These are phyloP conservation scores for Acrossocheilus wenchowensis DNA, from an alignment of 2,797 vertebrate species.

Conservation along the genomic window DNA sequence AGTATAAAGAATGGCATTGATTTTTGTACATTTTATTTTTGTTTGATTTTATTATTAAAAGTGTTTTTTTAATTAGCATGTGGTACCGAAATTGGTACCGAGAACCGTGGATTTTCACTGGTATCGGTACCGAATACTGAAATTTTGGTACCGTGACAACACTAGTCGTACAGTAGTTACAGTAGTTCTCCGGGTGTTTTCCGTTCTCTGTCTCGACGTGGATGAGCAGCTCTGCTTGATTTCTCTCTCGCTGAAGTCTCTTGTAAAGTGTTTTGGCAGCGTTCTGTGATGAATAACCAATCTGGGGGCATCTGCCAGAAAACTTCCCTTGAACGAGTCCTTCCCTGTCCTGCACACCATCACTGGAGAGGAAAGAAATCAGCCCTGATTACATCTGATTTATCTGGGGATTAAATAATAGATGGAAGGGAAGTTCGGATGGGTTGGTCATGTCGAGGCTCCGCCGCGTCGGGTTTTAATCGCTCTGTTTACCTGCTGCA, in stretches of 20 bases:
- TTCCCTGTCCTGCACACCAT: neutral
- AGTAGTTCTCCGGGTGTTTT: neutral
- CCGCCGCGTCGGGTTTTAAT: neutral
- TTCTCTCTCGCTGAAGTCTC: neutral
- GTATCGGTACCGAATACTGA: too few relatives aligned
- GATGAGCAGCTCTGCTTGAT: neutral
- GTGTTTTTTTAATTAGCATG: too few relatives aligned
- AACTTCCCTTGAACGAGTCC: neutral
- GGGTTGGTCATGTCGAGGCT: neutral
- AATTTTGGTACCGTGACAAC: too few relatives aligned
- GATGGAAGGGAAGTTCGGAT: neutral
- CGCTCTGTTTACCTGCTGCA: neutral
- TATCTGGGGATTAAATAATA: neutral
- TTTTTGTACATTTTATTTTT: too few relatives aligned
- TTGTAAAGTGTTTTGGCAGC: constrained; percentile 2
- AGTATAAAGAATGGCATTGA: too few relatives aligned
- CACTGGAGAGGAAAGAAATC: neutral
- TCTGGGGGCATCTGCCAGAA: neutral
- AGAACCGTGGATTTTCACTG: too few relatives aligned
- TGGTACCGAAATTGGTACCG: too few relatives aligned
- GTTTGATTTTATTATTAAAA: too few relatives aligned
- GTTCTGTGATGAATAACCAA: neutral
- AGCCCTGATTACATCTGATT: neutral
- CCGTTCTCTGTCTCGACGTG: too few relatives aligned
- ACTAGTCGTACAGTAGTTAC: neutral